Base-by-base conservation (phyloP, 2,113 vertebrate species). In the Setophaga kirtlandii region DNA sequence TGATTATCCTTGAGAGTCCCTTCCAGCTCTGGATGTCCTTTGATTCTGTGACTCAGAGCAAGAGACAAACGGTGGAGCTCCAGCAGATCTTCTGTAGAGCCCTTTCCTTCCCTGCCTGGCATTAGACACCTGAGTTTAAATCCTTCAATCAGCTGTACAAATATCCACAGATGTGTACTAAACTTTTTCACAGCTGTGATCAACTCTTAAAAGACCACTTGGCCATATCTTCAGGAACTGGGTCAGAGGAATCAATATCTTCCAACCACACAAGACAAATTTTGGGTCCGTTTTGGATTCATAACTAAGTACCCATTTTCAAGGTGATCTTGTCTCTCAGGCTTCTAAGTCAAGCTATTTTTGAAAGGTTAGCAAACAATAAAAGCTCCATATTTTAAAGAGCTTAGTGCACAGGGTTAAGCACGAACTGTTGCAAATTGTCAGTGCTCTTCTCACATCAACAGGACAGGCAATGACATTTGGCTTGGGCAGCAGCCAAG, bases 61-160 rank as follows among this genome's bases (percentile, higher is more conserved):
- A 58, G 21, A 85, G 13, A 12, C 37, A 63, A 50, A 39, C 17
- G 55, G 25, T 31, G 27, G 25, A 35, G 20, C 18, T 58, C 28
- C 31, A 68, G 25, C 2, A 1, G 33, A 68, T 15, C 47, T 91
- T 81, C 68, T 62, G 20, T 28, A 83, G 41, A 83, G 23, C 20
- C 31, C n/a, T 58, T 65, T 85, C 39, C 39, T 58, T 65, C 64
- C 56, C 50, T 78, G 27, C 22, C 33, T 49, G 41, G 25, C 21
- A 80, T 41, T n/a, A 68, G 27, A 4, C 55, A 21, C 11, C 55
- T 1, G 3, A 73, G 21, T 39, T 73, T 77, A 83, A 87, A 87
- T 35, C 71, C 31, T 73, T 85, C 23, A 11, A 17, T 65, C 58
- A 83, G 75, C 22, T 94, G 71, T 65, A 37, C 47, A 93, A 95